Base-by-base conservation (phyloP, 2,888 invertebrate species). In the Chorisops tibialis region DNA sequence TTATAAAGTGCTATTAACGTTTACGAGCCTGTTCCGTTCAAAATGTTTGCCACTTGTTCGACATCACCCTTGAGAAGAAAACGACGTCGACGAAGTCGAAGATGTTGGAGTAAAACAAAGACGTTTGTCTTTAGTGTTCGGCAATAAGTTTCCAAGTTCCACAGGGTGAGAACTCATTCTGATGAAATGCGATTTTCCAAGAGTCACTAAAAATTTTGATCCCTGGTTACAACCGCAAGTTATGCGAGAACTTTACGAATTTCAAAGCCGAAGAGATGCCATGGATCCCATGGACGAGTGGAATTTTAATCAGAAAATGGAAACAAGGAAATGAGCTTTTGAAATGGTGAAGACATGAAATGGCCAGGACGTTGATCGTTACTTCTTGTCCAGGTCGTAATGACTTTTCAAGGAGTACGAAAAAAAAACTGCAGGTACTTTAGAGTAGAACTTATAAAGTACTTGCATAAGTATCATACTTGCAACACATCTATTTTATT, bases 1-100 rank as follows among this genome's bases (percentile, higher is more conserved):
- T 58, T 58, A 47, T 47, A 58, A 58, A 58, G 58, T 47, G 58
- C 58, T 19, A 58, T 58, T 58, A 58, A 58, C 47, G 41, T 58
- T 58, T 58, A 58, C 47, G 58, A 47, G 58, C 45, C 58, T 24
- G 47, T 58, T 58, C 12, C 24, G 41, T 18, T 41, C 43, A 18
- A 54, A 22, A 41, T 41, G 41, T 41, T 54, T 43, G 41, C 54
- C 24, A 54, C 54, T 54, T 54, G 54, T 39, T 39, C 18, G 9
- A 30, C 22, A 21, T 11, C 39, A 9, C 6, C 4, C 30, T 7
- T 11, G n/a, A 12, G 38, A 30, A 6, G 22, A 9, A n/a, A n/a
- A n/a, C n/a, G n/a, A 39, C 14, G 21, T 19, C 21, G 39, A 3
- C 52, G 21, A 19, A 3, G 21, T 19, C 30, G 22, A 7, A 7